Evolutionary conservation across 1,140 invertebrate genomes (phyloP).

Genomic region (Condylostylus longicornis): DNA sequence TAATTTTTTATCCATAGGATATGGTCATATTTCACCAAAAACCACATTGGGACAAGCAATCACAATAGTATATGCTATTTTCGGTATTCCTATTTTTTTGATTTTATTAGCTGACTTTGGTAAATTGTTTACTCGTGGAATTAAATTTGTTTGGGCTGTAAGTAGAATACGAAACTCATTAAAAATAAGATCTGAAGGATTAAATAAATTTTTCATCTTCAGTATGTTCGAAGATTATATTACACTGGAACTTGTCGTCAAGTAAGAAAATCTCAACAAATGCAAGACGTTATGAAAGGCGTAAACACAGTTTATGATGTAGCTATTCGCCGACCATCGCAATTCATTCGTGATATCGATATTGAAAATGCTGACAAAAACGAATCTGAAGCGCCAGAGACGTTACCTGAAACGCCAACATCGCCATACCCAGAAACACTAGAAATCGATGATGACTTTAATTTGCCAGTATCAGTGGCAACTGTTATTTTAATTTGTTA

Average conservation of each 20-base stretch:
- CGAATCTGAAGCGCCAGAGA: conserved; percentile 14
- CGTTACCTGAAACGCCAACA: conserved; percentile 34
- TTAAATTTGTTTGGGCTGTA: conserved; percentile 88
- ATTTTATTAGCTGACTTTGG: conserved; percentile 85
- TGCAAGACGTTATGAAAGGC: conserved; percentile 70
- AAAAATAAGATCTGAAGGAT: not conserved
- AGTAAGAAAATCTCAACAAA: conserved; percentile 53
- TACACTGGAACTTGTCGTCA: conserved; percentile 71
- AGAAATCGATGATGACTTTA: conserved; percentile 82
- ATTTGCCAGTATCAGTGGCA: conserved; percentile 75
- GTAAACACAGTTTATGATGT: conserved; percentile 64
- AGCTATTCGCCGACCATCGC: conserved; percentile 56
- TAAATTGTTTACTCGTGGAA: conserved; percentile 77
- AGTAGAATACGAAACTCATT: no score
- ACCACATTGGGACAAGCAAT: conserved; percentile 69
- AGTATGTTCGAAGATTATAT: conserved; percentile 71
- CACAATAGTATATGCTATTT: conserved; percentile 84
- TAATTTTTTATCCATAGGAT: conserved; percentile 52
- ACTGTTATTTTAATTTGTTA: conserved; percentile 67
- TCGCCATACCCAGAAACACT: conserved; percentile 53
- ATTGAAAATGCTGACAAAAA: conserved; percentile 14
- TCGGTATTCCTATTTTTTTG: conserved; percentile 87
- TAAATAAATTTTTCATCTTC: no score
- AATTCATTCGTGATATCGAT: conserved; percentile 38
- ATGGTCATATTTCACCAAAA: conserved; percentile 81